Base-by-base conservation (phyloP, 2,797 vertebrate genomes). In the Myripristis murdjan region DNA sequence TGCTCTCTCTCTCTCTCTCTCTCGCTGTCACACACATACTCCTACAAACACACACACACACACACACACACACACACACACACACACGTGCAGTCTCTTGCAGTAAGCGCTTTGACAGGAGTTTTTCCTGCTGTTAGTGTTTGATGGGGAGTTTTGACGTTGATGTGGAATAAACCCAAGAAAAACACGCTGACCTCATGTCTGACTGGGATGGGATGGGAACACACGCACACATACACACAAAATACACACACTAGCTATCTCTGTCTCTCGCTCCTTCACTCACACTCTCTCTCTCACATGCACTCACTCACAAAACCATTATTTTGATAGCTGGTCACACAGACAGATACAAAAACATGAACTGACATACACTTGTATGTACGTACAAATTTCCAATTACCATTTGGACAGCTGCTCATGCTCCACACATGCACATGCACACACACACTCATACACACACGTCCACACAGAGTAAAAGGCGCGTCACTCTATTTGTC, bases 111-210 rank as follows among this genome's bases (percentile, higher is more conserved):
- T 73, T 20, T 53, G 69, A 64, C 44, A 20, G 24, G 70, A 52
- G 28, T 39, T 84, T 33, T 70, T 71, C 73, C 79, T 79, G 72
- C 71, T 61, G 61, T 11, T 57, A 0, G 0, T 54, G 64, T 82
- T 37, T 79, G 59, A 73, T 14, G 14, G 41, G 41, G 48, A 18
- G 57, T 28, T 58, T 63, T 59, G 76, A 79, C 49, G 2, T 59
- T 68, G 22, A 9, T 26, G 63, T 88, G 86, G 84, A 85, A 72
- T 3, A 51, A 56, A 49, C 81, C 89, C 89, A 88, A 83, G 6
- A 15, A 44, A 83, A 87, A 87, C 87, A 87, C 15, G 0, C 63
- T 89, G 85, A 89, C 59, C 78, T 90, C 82, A 90, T 79, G 64
- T n/a, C 44, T 39, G 70, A 53, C 66, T 56, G 56, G n/a, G n/a